A percentile compares a stretch with the other conserved stretches of the same genome.
These are phyloP conservation scores for Mareca penelope DNA, from an alignment of 2,797 vertebrate genomes.

Conservation along the genomic window DNA sequence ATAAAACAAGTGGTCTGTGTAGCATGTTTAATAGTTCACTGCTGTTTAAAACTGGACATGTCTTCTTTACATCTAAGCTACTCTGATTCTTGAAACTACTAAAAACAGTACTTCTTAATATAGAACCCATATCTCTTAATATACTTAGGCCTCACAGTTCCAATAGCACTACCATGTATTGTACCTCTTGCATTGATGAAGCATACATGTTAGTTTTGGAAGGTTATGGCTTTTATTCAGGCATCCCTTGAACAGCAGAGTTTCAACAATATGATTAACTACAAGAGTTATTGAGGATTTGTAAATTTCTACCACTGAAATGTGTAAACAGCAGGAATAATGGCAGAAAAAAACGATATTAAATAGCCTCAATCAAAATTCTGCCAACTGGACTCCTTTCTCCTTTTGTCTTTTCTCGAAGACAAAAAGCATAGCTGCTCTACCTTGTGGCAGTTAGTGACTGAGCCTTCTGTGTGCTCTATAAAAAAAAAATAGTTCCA, in stretches of 20 bases:
- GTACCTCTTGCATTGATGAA: background rate
- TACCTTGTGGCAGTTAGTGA: conserved; percentile 54
- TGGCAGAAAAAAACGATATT: conserved; percentile 21
- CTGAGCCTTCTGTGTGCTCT: background rate
- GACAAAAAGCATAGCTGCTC: conserved; percentile 49
- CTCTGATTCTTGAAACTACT: background rate
- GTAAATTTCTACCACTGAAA: background rate
- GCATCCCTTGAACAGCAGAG: background rate
- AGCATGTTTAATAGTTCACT: background rate
- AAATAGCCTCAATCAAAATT: background rate
- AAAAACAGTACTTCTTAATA: background rate
- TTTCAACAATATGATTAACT: background rate
- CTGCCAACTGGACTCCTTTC: conserved; percentile 8
- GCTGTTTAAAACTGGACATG: background rate
- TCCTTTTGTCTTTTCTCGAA: conserved; percentile 3
- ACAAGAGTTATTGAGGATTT: background rate
- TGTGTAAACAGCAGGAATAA: conserved; percentile 16
- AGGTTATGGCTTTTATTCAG: background rate
- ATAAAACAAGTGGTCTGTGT: background rate
- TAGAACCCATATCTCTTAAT: background rate
- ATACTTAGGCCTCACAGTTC: background rate
- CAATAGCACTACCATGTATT: background rate
- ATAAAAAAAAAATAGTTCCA: background rate
- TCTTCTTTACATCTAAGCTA: background rate
- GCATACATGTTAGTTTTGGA: background rate